phyloP scores from a whole-genome alignment of 2,888 invertebrate species.

The Nomada fucata region DNA sequence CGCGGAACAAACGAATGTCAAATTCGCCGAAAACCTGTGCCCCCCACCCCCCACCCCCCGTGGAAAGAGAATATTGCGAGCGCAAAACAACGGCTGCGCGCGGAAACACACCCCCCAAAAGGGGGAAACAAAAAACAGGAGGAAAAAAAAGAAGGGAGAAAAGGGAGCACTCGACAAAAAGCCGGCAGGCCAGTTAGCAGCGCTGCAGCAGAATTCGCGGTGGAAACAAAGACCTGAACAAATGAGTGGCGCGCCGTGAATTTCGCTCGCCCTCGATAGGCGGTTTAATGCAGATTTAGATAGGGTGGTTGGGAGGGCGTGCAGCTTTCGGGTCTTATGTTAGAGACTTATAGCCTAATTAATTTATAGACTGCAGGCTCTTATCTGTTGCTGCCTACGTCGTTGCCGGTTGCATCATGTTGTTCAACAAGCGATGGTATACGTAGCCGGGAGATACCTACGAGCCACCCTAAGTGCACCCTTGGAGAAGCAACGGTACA shows the following conservation, averaged over 20 bases:
- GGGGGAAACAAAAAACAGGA: neutral
- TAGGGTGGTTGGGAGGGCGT: conserved; percentile 68
- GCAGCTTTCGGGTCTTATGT: conserved; percentile 77
- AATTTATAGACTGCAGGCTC: conserved; percentile 80
- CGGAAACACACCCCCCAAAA: neutral
- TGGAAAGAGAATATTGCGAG: neutral
- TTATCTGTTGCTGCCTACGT: conserved; percentile 75
- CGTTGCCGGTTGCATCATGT: conserved; percentile 60
- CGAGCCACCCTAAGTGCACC: conserved; percentile 56
- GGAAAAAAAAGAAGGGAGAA: neutral
- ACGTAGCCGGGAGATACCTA: conserved; percentile 28
- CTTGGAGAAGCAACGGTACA: conserved; percentile 42
- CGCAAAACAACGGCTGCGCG: neutral
- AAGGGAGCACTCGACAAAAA: neutral
- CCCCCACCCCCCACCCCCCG: no score
- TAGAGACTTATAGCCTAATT: conserved; percentile 80
- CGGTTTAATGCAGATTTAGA: conserved; percentile 82
- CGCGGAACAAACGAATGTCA: neutral
- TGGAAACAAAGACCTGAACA: conserved; percentile 19
- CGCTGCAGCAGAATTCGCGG: conserved; percentile 29
- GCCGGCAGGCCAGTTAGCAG: conserved; percentile 24
- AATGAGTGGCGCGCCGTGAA: conserved; percentile 68
- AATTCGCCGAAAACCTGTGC: neutral
- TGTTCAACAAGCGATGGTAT: conserved; percentile 43
- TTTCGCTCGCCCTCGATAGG: conserved; percentile 69